Conservation (phyloP, 1,140 invertebrate genomes). For the Acromyrmex charruanus region DNA sequence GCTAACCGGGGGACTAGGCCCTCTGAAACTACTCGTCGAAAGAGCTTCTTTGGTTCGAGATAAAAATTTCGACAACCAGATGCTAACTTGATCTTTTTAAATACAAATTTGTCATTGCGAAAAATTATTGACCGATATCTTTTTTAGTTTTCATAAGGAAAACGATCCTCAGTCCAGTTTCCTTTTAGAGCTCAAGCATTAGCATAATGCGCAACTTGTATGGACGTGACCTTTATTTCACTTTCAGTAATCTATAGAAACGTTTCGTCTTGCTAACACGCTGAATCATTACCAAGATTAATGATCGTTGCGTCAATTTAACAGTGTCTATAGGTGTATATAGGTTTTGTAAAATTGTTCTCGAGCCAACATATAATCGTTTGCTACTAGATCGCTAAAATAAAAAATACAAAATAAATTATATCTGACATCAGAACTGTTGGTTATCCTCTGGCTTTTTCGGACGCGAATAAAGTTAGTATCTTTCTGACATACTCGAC, state of each 20-base stretch:
- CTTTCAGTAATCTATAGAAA: constrained; percentile 15
- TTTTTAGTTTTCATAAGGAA: neutral
- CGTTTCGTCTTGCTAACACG: neutral
- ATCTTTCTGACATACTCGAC: constrained; percentile 11
- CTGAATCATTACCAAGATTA: constrained; percentile 16
- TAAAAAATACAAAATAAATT: neutral
- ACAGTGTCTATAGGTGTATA: neutral
- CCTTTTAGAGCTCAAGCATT: constrained; percentile 10
- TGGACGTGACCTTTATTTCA: neutral
- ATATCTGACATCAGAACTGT: neutral
- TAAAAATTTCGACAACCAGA: constrained; percentile 26
- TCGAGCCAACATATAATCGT: neutral
- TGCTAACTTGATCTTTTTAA: neutral
- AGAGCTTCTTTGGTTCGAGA: neutral
- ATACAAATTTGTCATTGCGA: neutral
- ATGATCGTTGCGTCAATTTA: constrained; percentile 3
- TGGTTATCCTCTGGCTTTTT: neutral
- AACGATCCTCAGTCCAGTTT: neutral
- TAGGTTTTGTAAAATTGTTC: neutral
- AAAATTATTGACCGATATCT: neutral
- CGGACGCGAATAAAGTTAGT: constrained; percentile 24
- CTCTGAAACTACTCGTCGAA: constrained; percentile 32
- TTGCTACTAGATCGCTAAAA: too few relatives aligned
- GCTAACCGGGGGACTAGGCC: constrained; percentile 64
- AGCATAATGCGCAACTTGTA: constrained; percentile 17